Evolutionary conservation across 2,113 vertebrate species (phyloP).

Genomic region (Hepsetus odoe): DNA sequence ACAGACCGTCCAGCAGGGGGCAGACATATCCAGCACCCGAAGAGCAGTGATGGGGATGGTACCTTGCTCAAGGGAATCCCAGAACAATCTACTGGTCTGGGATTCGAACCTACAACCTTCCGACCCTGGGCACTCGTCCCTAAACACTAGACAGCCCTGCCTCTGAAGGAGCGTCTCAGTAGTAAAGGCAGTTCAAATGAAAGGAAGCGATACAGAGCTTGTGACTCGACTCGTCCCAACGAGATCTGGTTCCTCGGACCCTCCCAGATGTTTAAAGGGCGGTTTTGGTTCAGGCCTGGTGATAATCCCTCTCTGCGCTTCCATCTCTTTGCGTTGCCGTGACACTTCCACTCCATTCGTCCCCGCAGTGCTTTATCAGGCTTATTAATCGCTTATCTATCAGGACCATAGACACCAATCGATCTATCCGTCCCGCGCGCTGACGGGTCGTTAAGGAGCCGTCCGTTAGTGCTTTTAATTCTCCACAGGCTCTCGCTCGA

Average conservation of each 20-base stretch:
- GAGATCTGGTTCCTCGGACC: neutral
- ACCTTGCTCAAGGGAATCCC: no score
- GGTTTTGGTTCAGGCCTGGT: neutral
- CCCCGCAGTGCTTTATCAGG: neutral
- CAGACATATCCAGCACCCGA: no score
- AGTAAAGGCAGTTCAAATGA: no score
- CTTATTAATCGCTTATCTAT: slow-evolving; percentile 20
- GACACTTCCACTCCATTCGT: neutral
- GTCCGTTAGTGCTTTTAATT: slow-evolving; percentile 56
- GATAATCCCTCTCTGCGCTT: neutral
- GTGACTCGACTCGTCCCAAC: no score
- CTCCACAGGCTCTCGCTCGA: slow-evolving; percentile 57
- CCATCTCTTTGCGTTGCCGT: neutral
- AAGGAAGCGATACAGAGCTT: no score
- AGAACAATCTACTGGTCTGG: no score
- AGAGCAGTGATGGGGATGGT: no score
- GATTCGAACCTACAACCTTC: no score
- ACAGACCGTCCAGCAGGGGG: no score
- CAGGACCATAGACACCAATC: neutral
- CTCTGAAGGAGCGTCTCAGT: no score
- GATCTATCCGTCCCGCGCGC: slow-evolving; percentile 8
- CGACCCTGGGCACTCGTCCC: no score
- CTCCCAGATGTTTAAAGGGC: slow-evolving; percentile 12
- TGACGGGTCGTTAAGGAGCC: slow-evolving; percentile 52
- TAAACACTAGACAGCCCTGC: no score